Percentiles rank a stretch among this genome's conserved stretches.
Evolutionary conservation across 1,140 invertebrate genomes (phyloP).

Genomic region (Colletes gigas): DNA sequence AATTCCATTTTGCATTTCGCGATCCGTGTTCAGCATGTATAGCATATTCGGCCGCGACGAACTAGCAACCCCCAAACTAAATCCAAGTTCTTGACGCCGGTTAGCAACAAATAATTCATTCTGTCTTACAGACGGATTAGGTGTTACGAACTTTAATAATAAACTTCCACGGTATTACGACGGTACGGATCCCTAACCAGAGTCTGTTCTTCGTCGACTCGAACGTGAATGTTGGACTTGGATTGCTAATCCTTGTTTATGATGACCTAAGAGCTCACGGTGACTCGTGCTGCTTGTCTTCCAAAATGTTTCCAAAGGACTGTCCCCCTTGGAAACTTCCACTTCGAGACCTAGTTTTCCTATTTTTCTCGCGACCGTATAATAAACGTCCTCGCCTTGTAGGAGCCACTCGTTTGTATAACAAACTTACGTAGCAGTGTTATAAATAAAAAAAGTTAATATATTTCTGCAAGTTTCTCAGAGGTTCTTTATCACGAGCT

Average conservation of each 20-base stretch:
- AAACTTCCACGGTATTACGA: neutral
- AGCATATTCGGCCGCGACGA: too few relatives aligned
- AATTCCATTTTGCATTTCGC: too few relatives aligned
- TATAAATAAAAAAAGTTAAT: too few relatives aligned
- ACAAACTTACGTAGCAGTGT: too few relatives aligned
- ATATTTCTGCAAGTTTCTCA: too few relatives aligned
- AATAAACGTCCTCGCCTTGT: neutral
- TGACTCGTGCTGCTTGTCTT: neutral
- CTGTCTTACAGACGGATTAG: neutral
- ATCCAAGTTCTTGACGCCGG: too few relatives aligned
- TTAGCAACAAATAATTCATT: too few relatives aligned
- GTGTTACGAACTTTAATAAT: neutral
- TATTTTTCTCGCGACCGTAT: neutral
- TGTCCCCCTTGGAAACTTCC: neutral
- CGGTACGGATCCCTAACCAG: neutral
- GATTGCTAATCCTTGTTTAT: constrained; percentile 4
- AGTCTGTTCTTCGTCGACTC: neutral
- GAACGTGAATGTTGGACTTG: neutral
- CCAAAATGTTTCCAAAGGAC: neutral
- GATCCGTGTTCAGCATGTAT: too few relatives aligned
- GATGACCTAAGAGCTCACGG: neutral
- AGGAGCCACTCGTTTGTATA: too few relatives aligned
- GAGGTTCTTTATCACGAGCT: neutral
- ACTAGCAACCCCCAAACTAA: too few relatives aligned
- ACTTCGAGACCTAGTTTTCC: too few relatives aligned